These are phyloP conservation scores for Glandiceps talaboti DNA, from an alignment of 53 echinoderm and acorn worm genomes.

Conservation along the genomic window DNA sequence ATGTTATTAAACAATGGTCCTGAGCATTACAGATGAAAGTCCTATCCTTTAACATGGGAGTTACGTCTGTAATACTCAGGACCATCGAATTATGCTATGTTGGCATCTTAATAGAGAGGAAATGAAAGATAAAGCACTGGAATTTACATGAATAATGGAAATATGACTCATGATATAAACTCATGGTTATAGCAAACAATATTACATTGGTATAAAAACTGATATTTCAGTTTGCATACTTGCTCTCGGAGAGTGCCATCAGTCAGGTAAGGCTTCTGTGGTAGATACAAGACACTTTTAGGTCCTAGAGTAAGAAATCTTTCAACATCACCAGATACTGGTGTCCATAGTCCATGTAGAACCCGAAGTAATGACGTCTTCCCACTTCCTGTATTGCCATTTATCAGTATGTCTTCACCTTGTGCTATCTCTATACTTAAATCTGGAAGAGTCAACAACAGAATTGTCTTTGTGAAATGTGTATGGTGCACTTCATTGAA, in stretches of 20 bases:
- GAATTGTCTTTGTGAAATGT: too few species aligned
- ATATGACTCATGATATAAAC: not conserved
- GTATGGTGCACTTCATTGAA: too few species aligned
- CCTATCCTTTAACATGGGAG: too few species aligned
- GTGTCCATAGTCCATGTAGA: conserved; percentile 59
- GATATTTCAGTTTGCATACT: conserved; percentile 23
- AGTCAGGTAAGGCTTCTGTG: conserved; percentile 76
- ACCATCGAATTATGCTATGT: too few species aligned
- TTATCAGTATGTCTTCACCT: conserved; percentile 62
- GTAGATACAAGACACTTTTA: conserved; percentile 59
- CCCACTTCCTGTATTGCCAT: conserved; percentile 81
- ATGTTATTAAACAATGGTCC: too few species aligned
- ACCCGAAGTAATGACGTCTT: conserved; percentile 83
- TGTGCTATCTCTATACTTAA: conserved; percentile 48
- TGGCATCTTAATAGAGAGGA: too few species aligned
- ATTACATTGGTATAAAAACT: too few species aligned
- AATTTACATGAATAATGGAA: not conserved
- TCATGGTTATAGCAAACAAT: not conserved
- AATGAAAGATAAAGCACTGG: too few species aligned
- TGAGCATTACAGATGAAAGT: too few species aligned
- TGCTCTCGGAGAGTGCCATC: conserved; percentile 78
- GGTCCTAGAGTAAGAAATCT: conserved; percentile 2
- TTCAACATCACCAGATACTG: conserved; percentile 27
- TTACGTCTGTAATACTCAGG: too few species aligned
- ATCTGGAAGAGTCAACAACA: too few species aligned